Percentiles rank a stretch among this genome's conserved stretches.
These are phyloP conservation scores for Coptodon bakossiorum DNA, from an alignment of 2,113 vertebrate species.

Conservation along the genomic window DNA sequence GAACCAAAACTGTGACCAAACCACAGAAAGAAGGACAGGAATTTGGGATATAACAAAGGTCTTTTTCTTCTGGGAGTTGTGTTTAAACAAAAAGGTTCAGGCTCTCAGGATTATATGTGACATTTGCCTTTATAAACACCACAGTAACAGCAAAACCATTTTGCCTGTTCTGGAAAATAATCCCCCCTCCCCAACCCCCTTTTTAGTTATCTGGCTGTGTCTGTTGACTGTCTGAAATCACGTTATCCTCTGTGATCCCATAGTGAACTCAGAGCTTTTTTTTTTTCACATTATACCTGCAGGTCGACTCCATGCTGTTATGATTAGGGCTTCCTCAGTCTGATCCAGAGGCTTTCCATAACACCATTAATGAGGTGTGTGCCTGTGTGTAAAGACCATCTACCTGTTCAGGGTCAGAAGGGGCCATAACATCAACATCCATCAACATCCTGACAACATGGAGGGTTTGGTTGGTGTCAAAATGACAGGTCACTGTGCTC, in stretches of 20 bases:
- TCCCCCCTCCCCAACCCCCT: not conserved
- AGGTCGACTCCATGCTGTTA: constrained; percentile 17
- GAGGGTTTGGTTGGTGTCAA: constrained; percentile 14
- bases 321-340: constrained; percentile 52
- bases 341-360: constrained; percentile 38
- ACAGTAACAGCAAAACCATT: not conserved
- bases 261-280: not conserved
- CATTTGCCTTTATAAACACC: not conserved
- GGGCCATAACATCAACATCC: constrained; percentile 20
- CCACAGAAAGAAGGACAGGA: not conserved
- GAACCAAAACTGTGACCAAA: not conserved
- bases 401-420: constrained; percentile 47
- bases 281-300: not conserved
- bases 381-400: not conserved
- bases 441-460: constrained; percentile 25
- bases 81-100: not conserved
- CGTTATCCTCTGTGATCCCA: not conserved
- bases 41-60: not conserved
- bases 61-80: not conserved
- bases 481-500: constrained; percentile 6
- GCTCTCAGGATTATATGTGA: not conserved
- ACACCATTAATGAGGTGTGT: constrained; percentile 30
- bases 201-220: not conserved
- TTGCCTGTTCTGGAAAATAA: not conserved
- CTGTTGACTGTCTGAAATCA: not conserved